Base-by-base conservation (phyloP, 2,888 invertebrate genomes). In the Eupithecia dodoneata region DNA sequence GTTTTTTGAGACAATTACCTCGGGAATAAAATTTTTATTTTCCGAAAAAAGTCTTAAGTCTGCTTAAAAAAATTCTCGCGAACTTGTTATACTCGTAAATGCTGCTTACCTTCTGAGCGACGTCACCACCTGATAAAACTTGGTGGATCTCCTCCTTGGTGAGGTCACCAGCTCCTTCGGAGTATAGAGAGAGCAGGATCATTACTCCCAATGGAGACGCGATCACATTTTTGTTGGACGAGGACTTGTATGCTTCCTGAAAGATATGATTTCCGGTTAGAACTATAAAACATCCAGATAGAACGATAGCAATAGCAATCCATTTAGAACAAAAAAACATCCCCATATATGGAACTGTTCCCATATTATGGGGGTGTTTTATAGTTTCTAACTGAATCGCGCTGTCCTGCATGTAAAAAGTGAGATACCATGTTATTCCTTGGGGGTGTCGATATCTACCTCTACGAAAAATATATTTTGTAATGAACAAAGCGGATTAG, bases 131-230 rank as follows among this genome's bases (percentile, higher is more conserved):
- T 7, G 89, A 88, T 12, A 91, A 80, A 12, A 85, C 75, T 10
- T 52, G 76, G 77, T 81, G 79, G 45, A 91, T 85, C 78, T 91
- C 87, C 15, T 85, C 79, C 52, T 77, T 81, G 71, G 77, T 82
- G 2, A 12, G 65, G 0, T 77, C 75, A 2, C 85, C 86, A 3
- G 88, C 85, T 0, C 89, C 91, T 0, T 79, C 45, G 10, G 86
- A 83, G 81, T 86, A 90, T 63, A 90, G 65, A 0, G 90, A 86
- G 10, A 91, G 84, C 12, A 90, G 81, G 3, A 85, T 81, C 76
- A 89, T 81, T 12, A 87, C 85, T 0, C 89, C 88, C 12, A 91
- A 82, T 4, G 91, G 91, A 0, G 91, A 91, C 0, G 87, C 80
- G 3, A 91, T 84, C 52, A 91, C 86, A 78, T 89, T 91, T 82